Evolutionary conservation across 2,797 vertebrate species (phyloP).

Genomic region (Sebastes hopkinsi): DNA sequence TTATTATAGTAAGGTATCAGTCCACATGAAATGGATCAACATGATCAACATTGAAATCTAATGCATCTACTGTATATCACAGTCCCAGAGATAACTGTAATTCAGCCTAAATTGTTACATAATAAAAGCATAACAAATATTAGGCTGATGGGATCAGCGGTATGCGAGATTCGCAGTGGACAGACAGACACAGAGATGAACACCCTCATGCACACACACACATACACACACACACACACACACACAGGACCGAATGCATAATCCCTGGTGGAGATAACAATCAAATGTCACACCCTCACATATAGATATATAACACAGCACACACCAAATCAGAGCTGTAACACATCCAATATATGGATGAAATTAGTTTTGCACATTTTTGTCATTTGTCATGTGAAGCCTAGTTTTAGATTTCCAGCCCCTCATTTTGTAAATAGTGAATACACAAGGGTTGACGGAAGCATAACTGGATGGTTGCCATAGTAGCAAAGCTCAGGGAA

Average conservation of each 20-base stretch:
- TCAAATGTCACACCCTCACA: background rate
- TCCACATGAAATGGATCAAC: constrained; percentile 19
- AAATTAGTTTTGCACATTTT: background rate
- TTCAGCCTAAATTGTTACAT: background rate
- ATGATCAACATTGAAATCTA: background rate
- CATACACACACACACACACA: background rate
- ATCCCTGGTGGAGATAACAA: background rate
- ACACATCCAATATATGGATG: background rate
- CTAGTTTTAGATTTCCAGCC: background rate
- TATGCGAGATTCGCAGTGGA: background rate
- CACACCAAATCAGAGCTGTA: background rate
- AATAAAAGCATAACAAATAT: background rate
- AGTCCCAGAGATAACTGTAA: constrained; percentile 2
- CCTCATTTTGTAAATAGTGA: background rate
- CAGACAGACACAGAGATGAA: background rate
- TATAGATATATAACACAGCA: background rate
- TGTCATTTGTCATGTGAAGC: background rate
- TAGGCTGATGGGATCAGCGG: background rate
- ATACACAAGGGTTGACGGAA: background rate
- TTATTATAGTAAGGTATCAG: constrained; percentile 9
- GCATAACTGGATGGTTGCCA: background rate
- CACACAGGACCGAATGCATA: background rate
- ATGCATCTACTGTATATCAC: constrained; percentile 1
- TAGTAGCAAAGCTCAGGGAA: background rate
- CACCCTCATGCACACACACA: background rate